These are phyloP conservation scores for Pimephales promelas DNA, from an alignment of 2,113 vertebrate species.

Conservation along the genomic window DNA sequence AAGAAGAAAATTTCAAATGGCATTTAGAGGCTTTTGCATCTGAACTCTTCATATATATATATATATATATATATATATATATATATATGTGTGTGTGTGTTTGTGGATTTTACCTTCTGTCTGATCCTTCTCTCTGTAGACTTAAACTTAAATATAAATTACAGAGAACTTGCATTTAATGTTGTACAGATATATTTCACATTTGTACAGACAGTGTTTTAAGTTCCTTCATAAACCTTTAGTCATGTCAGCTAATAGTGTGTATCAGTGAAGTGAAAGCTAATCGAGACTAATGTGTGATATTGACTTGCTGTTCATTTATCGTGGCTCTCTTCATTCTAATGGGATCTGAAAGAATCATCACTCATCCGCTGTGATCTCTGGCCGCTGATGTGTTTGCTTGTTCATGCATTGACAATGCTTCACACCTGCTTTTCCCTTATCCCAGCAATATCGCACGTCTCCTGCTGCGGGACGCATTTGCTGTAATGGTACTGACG, in stretches of 20 bases:
- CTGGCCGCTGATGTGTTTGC: slow-evolving; percentile 52
- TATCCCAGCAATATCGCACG: neutral
- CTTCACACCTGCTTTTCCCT: slow-evolving; percentile 16
- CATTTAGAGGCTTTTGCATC: too few relatives aligned
- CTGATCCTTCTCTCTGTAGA: too few relatives aligned
- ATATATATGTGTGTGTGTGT: too few relatives aligned
- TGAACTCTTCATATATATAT: too few relatives aligned
- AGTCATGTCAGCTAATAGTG: slow-evolving; percentile 19
- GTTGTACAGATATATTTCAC: neutral
- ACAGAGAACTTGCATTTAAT: too few relatives aligned
- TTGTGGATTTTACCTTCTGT: too few relatives aligned
- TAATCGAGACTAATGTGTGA: slow-evolving; percentile 54
- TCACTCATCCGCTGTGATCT: slow-evolving; percentile 56
- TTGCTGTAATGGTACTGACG: neutral
- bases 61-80: too few relatives aligned
- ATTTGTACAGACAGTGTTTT: neutral
- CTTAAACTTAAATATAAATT: too few relatives aligned
- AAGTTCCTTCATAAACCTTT: slow-evolving; percentile 41
- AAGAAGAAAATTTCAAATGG: too few relatives aligned
- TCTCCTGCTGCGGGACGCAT: neutral
- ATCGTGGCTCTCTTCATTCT: slow-evolving; percentile 52
- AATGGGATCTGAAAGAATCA: slow-evolving; percentile 56
- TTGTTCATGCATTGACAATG: slow-evolving; percentile 21
- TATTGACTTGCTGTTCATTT: slow-evolving; percentile 55
- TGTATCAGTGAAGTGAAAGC: slow-evolving; percentile 41